Conservation (phyloP, 2,797 vertebrate species). For the Sarcoramphus papa region DNA sequence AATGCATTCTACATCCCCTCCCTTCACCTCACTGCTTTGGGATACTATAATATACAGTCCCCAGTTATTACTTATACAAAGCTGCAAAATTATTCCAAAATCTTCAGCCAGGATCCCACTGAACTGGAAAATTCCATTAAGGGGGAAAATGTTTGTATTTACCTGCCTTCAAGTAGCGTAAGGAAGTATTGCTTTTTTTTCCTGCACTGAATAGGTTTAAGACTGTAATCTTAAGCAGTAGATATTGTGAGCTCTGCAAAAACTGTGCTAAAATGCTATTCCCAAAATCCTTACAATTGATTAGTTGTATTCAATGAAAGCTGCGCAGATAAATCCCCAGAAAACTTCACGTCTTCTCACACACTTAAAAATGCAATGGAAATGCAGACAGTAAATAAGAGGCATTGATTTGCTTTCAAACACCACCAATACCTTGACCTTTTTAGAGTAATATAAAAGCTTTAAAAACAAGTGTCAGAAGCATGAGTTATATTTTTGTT, state of each 20-base stretch:
- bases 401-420: not conserved
- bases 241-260: not conserved
- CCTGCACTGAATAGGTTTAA: not conserved
- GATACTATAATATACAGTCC: not conserved
- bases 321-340: not conserved
- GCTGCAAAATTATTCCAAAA: not conserved
- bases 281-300: not conserved
- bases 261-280: not conserved
- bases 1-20: not conserved
- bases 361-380: not conserved
- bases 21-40: not conserved
- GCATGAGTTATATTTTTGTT: not conserved
- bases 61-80: not conserved
- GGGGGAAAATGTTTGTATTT: not conserved
- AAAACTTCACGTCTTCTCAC: not conserved
- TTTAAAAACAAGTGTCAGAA: not conserved
- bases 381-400: not conserved
- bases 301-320: not conserved
- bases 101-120: not conserved
- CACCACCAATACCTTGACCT: not conserved
- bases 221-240: not conserved
- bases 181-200: not conserved
- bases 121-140: not conserved
- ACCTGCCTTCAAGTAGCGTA: accelerated
- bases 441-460: not conserved